Percentiles rank a stretch among this genome's conserved stretches.
Conservation (phyloP, 23 tunicate species). For the Ascidia mentula region DNA sequence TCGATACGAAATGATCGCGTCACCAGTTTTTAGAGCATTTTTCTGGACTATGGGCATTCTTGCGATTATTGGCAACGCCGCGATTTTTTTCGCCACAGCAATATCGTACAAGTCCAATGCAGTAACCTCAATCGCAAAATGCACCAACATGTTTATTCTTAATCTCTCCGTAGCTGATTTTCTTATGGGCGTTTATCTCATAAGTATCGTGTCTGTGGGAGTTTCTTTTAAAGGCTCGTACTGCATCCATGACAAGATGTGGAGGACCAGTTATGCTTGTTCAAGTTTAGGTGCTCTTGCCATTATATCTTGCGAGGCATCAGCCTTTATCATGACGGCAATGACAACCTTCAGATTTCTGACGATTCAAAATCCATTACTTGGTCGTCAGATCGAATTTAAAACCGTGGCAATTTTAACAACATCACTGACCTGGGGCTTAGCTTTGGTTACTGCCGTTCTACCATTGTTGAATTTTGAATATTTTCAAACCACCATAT, state of each 20-base stretch:
- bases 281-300: conserved; percentile 41
- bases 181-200: conserved; percentile 69
- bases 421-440: background rate
- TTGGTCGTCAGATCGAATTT: conserved; percentile 25
- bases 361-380: conserved; percentile 60
- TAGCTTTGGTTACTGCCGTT: background rate
- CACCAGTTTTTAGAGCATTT: conserved; percentile 3
- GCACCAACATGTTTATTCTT: conserved; percentile 27
- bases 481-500: background rate
- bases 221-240: conserved; percentile 14
- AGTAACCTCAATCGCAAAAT: background rate
- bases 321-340: conserved; percentile 57
- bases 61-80: conserved; percentile 10
- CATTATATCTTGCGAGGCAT: conserved; percentile 52
- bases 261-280: conserved; percentile 49
- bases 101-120: background rate
- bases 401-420: background rate
- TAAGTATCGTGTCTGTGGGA: conserved; percentile 21
- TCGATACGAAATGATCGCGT: conserved; percentile 15
- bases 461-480: background rate
- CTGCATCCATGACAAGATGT: conserved; percentile 32
- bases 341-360: conserved; percentile 71
- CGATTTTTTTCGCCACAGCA: background rate
- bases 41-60: conserved; percentile 20
- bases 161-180: conserved; percentile 65